phyloP scores from a whole-genome alignment of 35 echinoderm and acorn worm genomes.

The Amphiura filiformis region DNA sequence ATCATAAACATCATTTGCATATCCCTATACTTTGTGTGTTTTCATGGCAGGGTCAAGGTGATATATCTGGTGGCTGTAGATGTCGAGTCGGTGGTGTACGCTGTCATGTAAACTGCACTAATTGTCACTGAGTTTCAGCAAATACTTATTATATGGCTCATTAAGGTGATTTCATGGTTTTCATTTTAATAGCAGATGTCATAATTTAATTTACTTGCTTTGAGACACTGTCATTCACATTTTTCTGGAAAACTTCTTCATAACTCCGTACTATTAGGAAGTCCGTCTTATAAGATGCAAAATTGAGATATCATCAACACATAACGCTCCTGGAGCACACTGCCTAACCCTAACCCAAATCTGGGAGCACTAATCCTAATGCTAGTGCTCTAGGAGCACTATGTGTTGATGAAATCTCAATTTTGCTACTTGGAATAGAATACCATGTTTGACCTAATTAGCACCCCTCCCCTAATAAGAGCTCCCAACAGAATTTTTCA shows the following conservation, averaged over 20 bases:
- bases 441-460: no score
- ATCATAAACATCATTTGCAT: background rate
- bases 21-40: background rate
- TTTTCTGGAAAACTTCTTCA: no score
- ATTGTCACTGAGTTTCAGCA: background rate
- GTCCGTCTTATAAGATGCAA: background rate
- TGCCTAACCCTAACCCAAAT: no score
- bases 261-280: background rate
- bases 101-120: conserved; percentile 9
- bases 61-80: conserved; percentile 17
- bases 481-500: no score
- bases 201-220: background rate
- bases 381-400: no score
- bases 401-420: no score
- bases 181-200: background rate
- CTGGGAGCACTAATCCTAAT: no score
- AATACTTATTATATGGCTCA: background rate
- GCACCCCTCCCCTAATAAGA: no score
- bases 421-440: no score
- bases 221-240: background rate
- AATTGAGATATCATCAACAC: no score
- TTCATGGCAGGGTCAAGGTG: conserved; percentile 23
- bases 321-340: no score
- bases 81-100: background rate
- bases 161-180: background rate